These are phyloP conservation scores for Mastigias papua DNA, from an alignment of 30 jellyfish, hydroid and myxozoan species.

Conservation along the genomic window DNA sequence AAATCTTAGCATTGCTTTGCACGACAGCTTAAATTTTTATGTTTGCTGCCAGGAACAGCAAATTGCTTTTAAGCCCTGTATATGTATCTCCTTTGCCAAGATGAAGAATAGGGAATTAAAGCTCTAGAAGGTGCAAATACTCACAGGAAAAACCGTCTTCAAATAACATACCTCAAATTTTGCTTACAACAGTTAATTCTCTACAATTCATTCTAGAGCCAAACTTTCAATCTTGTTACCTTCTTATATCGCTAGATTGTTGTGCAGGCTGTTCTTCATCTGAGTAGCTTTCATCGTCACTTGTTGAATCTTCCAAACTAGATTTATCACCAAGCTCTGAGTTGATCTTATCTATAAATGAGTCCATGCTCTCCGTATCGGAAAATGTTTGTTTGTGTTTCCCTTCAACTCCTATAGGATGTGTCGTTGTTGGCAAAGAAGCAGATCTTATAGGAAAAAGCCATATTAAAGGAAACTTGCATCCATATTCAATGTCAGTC, in stretches of 20 bases:
- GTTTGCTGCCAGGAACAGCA: too few species aligned
- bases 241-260: background rate
- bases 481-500: too few species aligned
- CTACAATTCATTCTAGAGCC: background rate
- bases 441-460: background rate
- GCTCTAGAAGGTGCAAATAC: too few species aligned
- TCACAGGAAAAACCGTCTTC: too few species aligned
- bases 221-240: background rate
- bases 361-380: slow-evolving; percentile 6
- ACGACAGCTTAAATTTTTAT: too few species aligned
- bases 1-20: too few species aligned
- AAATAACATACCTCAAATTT: too few species aligned
- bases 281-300: slow-evolving; percentile 19
- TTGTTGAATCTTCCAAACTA: slow-evolving; percentile 21
- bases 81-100: too few species aligned
- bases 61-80: too few species aligned
- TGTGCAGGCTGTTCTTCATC: background rate
- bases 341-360: slow-evolving; percentile 55
- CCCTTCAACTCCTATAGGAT: background rate
- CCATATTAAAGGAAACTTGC: too few species aligned
- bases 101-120: too few species aligned
- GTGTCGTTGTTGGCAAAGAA: background rate
- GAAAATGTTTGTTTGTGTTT: background rate
- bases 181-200: too few species aligned
- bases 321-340: slow-evolving; percentile 42